A percentile compares a stretch with the other conserved stretches of the same genome.
phyloP scores from a whole-genome alignment of 2,113 vertebrate species.

The Neogale vison region DNA sequence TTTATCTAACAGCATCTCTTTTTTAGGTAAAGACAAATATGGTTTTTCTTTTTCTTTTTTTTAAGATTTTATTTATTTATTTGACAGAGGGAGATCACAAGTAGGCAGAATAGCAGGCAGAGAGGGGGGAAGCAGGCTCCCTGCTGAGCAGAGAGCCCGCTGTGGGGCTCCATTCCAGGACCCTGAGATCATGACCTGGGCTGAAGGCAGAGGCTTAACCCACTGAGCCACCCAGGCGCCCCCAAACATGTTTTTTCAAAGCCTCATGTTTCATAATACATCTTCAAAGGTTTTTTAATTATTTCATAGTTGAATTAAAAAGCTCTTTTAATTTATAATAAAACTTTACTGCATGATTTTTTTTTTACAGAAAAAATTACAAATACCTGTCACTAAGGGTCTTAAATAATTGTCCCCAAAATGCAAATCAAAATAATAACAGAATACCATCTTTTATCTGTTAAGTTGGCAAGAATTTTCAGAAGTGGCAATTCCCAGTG shows the following conservation, averaged over 20 bases:
- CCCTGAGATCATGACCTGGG: too few species aligned
- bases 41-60: background rate
- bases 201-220: too few species aligned
- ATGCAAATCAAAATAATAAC: constrained; percentile 33
- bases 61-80: too few species aligned
- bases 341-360: constrained; percentile 16
- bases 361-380: background rate
- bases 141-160: too few species aligned
- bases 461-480: background rate
- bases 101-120: too few species aligned
- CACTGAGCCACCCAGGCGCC: too few species aligned
- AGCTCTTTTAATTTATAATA: background rate
- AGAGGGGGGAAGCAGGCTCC: too few species aligned
- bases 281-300: constrained; percentile 3
- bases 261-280: background rate
- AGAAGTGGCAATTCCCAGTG: background rate
- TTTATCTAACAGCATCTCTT: constrained; percentile 21
- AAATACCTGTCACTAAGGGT: background rate
- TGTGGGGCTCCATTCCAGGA: too few species aligned
- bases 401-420: constrained; percentile 19
- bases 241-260: background rate
- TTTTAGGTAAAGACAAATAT: constrained; percentile 28
- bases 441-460: background rate
- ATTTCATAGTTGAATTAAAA: background rate
- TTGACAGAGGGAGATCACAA: too few species aligned